Evolutionary conservation across 2,888 invertebrate genomes (phyloP), one percentile per base, ranked within the genome.

Genomic region (Eristalis arbustorum): DNA sequence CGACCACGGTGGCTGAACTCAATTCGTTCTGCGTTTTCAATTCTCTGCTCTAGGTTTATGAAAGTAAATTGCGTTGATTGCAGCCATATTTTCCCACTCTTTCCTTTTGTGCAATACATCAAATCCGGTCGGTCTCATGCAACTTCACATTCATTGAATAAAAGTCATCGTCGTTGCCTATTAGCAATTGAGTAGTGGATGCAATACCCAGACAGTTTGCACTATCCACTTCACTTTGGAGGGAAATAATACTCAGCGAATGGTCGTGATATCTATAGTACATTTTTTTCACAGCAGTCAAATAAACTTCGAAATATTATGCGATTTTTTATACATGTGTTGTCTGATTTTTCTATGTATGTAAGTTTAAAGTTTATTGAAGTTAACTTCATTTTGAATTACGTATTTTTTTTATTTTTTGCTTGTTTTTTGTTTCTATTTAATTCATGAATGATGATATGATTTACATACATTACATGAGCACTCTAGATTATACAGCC

Each of bases 61-160:
- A 25, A 59, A 59, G 59, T 59, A 59, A 59, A 59, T 59, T 59
- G 59, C 59, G 59, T 59, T 59, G 59, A 59, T 59, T 59, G 59
- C 59, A 59, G 14, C 59, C 59, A 25, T 25, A 25, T 59, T 59
- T 59, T 28, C 25, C 59, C 25, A 25, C 25, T 23, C 25, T 23
- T 11, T 59, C 23, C 25, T 49, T 49, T 18, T 18, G 23, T 28
- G 59, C 14, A 59, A 23, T 59, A 25, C 59, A 59, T 59, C 59
- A 28, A 59, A 59, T 59, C 59, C 59, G 59, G 25, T 59, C 59
- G 59, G 25, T 59, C 59, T 59, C 59, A 28, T 23, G 25, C 3
- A 23, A 59, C 59, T 59, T 28, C 25, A 59, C 23, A 59, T 59
- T 59, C 59, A 59, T 59, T 28, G 25, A 59, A 59, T 59, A 59